Evolutionary conservation across 2,797 vertebrate genomes (phyloP).

Genomic region (Chelidonichthys spinosus): DNA sequence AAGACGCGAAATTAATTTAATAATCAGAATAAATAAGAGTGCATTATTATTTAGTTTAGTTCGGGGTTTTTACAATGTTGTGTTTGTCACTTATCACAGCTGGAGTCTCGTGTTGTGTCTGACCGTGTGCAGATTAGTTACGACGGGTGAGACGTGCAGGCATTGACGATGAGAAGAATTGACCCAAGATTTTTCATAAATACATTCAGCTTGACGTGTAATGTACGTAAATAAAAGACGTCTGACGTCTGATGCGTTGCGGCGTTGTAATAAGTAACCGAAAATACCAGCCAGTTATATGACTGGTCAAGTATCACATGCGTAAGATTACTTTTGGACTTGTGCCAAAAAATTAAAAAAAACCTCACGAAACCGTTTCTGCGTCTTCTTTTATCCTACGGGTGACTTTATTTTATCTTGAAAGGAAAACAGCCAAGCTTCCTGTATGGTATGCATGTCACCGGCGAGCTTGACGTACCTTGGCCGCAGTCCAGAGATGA

Average conservation of each 20-base stretch:
- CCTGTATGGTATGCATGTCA: background rate
- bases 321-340: background rate
- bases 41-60: background rate
- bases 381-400: too few species aligned
- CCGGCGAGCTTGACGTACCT: constrained; percentile 5
- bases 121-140: background rate
- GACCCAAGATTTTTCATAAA: background rate
- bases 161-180: background rate
- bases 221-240: background rate
- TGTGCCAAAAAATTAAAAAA: background rate
- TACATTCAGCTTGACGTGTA: background rate
- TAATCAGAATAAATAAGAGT: too few species aligned
- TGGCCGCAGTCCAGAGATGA: constrained; percentile 47
- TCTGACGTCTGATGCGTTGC: background rate
- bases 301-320: background rate
- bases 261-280: too few species aligned
- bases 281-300: background rate
- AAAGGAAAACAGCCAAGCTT: background rate
- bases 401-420: constrained; percentile 8
- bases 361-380: background rate
- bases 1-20: too few species aligned
- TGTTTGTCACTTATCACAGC: background rate
- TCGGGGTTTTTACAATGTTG: background rate
- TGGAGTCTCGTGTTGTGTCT: background rate
- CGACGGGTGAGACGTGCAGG: background rate